A percentile compares a stretch with the other conserved stretches of the same genome.
Conservation (phyloP, 2,888 invertebrate species). For the Conomelus anceps region DNA sequence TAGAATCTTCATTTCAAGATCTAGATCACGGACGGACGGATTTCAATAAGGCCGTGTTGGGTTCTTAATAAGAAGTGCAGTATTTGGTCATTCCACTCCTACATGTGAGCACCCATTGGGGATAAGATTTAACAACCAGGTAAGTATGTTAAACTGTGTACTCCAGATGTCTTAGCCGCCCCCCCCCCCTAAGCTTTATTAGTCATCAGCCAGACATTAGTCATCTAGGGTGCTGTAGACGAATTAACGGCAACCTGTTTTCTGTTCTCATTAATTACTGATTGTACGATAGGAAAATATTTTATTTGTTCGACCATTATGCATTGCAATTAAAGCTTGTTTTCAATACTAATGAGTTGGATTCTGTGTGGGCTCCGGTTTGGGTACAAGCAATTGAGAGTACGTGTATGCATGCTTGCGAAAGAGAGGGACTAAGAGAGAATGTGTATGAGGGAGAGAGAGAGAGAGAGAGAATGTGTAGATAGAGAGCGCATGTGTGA, state of each 20-base stretch:
- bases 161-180: neutral
- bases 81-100: no score
- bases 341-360: neutral
- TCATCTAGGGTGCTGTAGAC: neutral
- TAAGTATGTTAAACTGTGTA: no score
- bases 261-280: neutral
- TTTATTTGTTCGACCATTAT: neutral
- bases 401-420: neutral
- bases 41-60: no score
- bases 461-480: neutral
- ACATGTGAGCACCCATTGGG: no score
- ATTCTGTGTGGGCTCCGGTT: neutral
- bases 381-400: neutral
- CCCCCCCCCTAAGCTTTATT: neutral
- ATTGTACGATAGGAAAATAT: neutral
- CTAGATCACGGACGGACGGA: no score
- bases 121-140: no score
- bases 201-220: neutral
- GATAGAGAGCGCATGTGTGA: neutral
- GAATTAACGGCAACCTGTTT: neutral
- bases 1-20: no score
- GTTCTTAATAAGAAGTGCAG: no score
- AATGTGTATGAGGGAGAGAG: neutral
- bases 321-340: neutral
- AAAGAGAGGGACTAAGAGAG: neutral